Conservation (phyloP, 2,888 invertebrate genomes). For the Cerceris ruficornis region DNA sequence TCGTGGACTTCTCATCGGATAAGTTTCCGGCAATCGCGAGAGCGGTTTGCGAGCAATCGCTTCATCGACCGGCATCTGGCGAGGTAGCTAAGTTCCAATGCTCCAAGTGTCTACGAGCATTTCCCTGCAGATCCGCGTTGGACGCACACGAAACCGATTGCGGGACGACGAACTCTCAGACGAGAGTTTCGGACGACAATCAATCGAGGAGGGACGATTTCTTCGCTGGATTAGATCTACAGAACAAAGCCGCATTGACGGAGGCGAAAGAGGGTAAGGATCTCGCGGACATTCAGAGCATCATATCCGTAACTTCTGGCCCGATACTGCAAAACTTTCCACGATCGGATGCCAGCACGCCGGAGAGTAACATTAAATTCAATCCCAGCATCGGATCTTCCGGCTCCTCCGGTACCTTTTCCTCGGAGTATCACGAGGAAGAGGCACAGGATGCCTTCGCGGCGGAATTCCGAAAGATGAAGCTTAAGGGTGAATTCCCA, state of each 20-base stretch:
- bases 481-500: conserved; percentile 93
- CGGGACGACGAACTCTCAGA: conserved; percentile 56
- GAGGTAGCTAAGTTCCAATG: conserved; percentile 87
- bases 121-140: conserved; percentile 87
- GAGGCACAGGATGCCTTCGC: conserved; percentile 93
- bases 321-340: conserved; percentile 71
- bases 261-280: conserved; percentile 85
- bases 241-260: conserved; percentile 85
- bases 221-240: conserved; percentile 90
- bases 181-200: conserved; percentile 82
- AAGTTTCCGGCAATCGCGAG: conserved; percentile 92
- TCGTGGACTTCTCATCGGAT: conserved; percentile 90
- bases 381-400: conserved; percentile 71
- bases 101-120: conserved; percentile 87
- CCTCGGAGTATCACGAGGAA: conserved; percentile 83
- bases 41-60: conserved; percentile 87
- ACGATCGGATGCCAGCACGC: conserved; percentile 72
- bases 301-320: conserved; percentile 88
- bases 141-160: conserved; percentile 87
- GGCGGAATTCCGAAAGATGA: conserved; percentile 94
- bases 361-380: conserved; percentile 66
- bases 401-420: conserved; percentile 76
- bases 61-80: conserved; percentile 84
- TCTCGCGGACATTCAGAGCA: conserved; percentile 93
- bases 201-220: conserved; percentile 88